A percentile compares a stretch with the other conserved stretches of the same genome.
These are phyloP conservation scores for Incurvaria masculella DNA, from an alignment of 2,888 invertebrate genomes.

Conservation along the genomic window DNA sequence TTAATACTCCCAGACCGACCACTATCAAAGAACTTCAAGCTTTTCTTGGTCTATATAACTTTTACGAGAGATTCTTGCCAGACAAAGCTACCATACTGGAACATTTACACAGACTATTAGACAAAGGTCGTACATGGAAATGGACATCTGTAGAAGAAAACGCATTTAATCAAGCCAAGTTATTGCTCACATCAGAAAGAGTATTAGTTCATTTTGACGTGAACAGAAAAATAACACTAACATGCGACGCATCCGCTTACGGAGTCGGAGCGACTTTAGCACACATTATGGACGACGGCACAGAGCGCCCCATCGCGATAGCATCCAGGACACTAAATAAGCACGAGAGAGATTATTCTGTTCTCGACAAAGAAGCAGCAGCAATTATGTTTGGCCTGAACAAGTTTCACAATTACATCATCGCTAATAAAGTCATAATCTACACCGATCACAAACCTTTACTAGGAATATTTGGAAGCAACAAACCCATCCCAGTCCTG, in stretches of 20 bases:
- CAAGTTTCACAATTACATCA: conserved; percentile 14
- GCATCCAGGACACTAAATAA: conserved; percentile 11
- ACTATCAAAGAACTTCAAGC: conserved; percentile 14
- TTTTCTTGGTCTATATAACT: conserved; percentile 18
- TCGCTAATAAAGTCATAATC: conserved; percentile 10
- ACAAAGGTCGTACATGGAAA: conserved; percentile 3
- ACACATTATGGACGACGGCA: conserved; percentile 12
- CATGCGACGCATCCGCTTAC: conserved; percentile 16
- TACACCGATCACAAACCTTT: conserved; percentile 16
- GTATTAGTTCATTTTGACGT: conserved; percentile 15
- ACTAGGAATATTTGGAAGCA: conserved; percentile 1
- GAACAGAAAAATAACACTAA: conserved; percentile 11
- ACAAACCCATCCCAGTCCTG: conserved; percentile 13
- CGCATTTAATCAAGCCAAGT: conserved; percentile 11
- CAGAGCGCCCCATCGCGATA: conserved; percentile 14
- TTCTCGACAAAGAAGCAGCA: conserved; percentile 16
- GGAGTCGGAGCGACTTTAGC: conserved; percentile 14
- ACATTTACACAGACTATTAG: conserved; percentile 11
- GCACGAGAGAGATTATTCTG: conserved; percentile 13
- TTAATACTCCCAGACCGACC: conserved; percentile 12
- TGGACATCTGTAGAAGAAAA: conserved; percentile 11
- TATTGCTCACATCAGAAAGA: conserved; percentile 2
- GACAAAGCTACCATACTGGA: conserved; percentile 16
- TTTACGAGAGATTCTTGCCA: conserved; percentile 18
- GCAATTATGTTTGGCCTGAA: conserved; percentile 15